These are phyloP conservation scores for Pterocles gutturalis DNA, from an alignment of 2,113 vertebrate species.

Conservation along the genomic window DNA sequence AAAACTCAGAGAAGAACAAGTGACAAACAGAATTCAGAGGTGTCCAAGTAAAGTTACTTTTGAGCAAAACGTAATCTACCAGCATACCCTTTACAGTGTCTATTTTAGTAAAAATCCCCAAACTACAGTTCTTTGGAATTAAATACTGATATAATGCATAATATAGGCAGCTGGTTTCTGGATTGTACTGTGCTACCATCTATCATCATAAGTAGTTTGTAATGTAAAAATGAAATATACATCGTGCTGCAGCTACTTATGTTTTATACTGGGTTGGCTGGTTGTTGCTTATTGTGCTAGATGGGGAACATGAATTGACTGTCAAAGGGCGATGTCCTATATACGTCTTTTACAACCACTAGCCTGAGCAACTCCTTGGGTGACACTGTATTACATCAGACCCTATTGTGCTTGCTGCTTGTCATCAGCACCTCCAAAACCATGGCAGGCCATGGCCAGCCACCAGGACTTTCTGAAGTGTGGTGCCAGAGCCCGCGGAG, in stretches of 20 bases:
- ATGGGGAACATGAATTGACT: neutral
- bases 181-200: neutral
- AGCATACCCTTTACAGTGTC: slow-evolving; percentile 4
- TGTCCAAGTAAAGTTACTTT: slow-evolving; percentile 35
- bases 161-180: slow-evolving; percentile 19
- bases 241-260: slow-evolving; percentile 9
- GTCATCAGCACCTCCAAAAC: neutral
- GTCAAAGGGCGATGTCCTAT: neutral
- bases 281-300: neutral
- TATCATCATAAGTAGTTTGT: slow-evolving; percentile 48
- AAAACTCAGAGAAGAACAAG: slow-evolving; percentile 22
- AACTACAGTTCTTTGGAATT: slow-evolving; percentile 6
- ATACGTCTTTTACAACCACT: neutral
- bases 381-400: neutral
- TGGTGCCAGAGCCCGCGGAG: neutral
- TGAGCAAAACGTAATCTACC: slow-evolving; percentile 2
- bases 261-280: neutral
- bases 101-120: slow-evolving; percentile 23
- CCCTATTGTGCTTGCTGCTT: neutral
- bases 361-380: neutral
- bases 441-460: neutral
- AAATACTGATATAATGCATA: slow-evolving; percentile 46
- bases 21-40: slow-evolving; percentile 38
- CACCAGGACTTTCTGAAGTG: neutral
- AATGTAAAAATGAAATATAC: slow-evolving; percentile 28